Base-by-base conservation (phyloP, 2,888 invertebrate genomes). In the Caenorhabditis sp. region DNA sequence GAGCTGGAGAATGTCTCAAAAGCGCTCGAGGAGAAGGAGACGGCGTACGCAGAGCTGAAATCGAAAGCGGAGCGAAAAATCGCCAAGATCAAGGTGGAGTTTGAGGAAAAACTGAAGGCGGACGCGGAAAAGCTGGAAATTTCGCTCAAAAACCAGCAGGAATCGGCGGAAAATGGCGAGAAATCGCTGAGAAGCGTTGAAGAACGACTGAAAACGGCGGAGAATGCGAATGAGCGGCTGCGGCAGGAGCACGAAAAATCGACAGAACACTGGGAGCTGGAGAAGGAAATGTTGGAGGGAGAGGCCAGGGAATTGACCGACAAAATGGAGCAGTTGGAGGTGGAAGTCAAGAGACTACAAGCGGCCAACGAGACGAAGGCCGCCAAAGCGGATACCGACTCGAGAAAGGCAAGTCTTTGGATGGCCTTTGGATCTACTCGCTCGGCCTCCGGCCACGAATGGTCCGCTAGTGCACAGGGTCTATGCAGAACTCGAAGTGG, bases 391-490 rank as follows among this genome's bases (percentile, higher is more conserved):
- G 84, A 84, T 27, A 63, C 66, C 0, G 84, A 84, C 24, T 75
- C 79, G 17, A 78, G 79, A 46, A 84, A 82, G 75, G 81, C 82
- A 9, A 41, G n/a, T n/a, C n/a, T n/a, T n/a, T n/a, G n/a, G n/a
- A n/a, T n/a, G n/a, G n/a, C n/a, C n/a, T n/a, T n/a, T n/a, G n/a
- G n/a, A n/a, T n/a, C n/a, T n/a, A n/a, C n/a, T n/a, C n/a, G n/a
- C n/a, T n/a, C n/a, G n/a, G n/a, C n/a, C n/a, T n/a, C n/a, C n/a
- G n/a, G n/a, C n/a, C n/a, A n/a, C n/a, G n/a, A n/a, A n/a, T n/a
- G n/a, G n/a, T n/a, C n/a, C n/a, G n/a, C n/a, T n/a, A n/a, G n/a
- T n/a, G n/a, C n/a, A n/a, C n/a, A n/a, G n/a, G n/a, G n/a, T n/a
- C n/a, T n/a, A n/a, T n/a, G n/a, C n/a, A n/a, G n/a, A n/a, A n/a